Base-by-base conservation (phyloP, 2,888 invertebrate species). In the Anoplius nigerrimus region DNA sequence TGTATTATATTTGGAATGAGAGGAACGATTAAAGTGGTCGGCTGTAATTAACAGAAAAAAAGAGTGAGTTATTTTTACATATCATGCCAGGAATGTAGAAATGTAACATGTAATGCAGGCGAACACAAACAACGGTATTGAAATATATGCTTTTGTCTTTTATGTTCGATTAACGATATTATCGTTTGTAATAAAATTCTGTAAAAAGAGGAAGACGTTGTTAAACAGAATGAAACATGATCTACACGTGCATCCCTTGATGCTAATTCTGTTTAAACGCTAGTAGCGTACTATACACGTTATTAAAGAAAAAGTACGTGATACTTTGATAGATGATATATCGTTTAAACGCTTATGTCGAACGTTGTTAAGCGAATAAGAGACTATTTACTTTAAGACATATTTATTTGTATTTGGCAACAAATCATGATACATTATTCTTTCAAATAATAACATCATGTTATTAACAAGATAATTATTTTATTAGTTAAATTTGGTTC, bases 71-170 rank as follows among this genome's bases (percentile, higher is more conserved):
- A 62, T 52, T 45, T 57, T 55, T 62, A 56, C 54, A 55, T 65
- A 66, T 71, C 55, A 69, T 58, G 69, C 68, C 68, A 71, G 51
- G 78, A 74, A 58, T 78, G 71, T 78, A 69, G 78, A 61, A 69
- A 34, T 60, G 46, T 62, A 46, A 52, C 27, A 43, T 27, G 64
- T 21, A 53, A 42, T 13, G 45, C 66, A 69, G 66, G 21, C 42
- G 55, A 68, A n/a, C n/a, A n/a, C 46, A 71, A 21, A 72, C 42
- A 63, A 59, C 63, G 60, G 77, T 74, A 76, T 65, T 68, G 53
- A 79, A 74, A 79, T 77, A 79, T 72, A 80, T 82, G 82, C 84
- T 82, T 84, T 84, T 75, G 77, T 82, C 81, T 84, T 80, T 79
- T 83, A 68, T 56, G 76, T 83, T 83, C 55, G 62, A 69, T 56